A percentile compares a stretch with the other conserved stretches of the same genome.
Evolutionary conservation across 2,888 invertebrate genomes (phyloP).

Genomic region (Latheticus oryzae): DNA sequence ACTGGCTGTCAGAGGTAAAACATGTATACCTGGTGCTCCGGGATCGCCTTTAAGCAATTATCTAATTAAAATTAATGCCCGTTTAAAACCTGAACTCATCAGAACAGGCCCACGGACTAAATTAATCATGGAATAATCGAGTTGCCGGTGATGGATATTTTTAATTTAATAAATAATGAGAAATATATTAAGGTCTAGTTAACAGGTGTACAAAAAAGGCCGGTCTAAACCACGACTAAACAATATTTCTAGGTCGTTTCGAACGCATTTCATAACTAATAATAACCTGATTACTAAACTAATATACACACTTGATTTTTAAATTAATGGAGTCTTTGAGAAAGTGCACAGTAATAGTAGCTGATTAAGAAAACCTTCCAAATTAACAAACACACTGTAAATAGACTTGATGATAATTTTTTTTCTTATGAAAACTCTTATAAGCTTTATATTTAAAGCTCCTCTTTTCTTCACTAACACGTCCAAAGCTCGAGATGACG

Average conservation of each 20-base stretch:
- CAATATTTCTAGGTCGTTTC: slow-evolving; percentile 47
- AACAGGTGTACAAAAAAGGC: slow-evolving; percentile 64
- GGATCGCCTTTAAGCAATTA: slow-evolving; percentile 65
- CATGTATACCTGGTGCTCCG: slow-evolving; percentile 57
- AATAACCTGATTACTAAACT: slow-evolving; percentile 19
- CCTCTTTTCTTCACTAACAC: no score
- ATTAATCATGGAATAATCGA: slow-evolving; percentile 65
- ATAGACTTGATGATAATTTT: no score
- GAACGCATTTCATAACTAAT: slow-evolving; percentile 28
- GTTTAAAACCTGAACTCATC: slow-evolving; percentile 65
- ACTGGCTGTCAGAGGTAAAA: slow-evolving; percentile 38
- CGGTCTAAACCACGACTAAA: slow-evolving; percentile 48
- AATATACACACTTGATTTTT: slow-evolving; percentile 26
- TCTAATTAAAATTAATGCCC: slow-evolving; percentile 66
- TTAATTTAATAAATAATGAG: slow-evolving; percentile 67
- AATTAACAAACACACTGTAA: no score
- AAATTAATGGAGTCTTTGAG: no score
- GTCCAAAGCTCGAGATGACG: slow-evolving; percentile 54
- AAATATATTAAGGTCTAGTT: slow-evolving; percentile 63
- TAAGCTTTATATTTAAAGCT: no score
- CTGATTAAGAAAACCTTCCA: no score
- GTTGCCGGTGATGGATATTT: slow-evolving; percentile 64
- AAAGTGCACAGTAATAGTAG: no score
- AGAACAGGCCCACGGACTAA: slow-evolving; percentile 61
- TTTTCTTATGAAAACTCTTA: no score